Base-by-base conservation (phyloP, 1,140 invertebrate species). In the Caenorhabditis brenneri region DNA sequence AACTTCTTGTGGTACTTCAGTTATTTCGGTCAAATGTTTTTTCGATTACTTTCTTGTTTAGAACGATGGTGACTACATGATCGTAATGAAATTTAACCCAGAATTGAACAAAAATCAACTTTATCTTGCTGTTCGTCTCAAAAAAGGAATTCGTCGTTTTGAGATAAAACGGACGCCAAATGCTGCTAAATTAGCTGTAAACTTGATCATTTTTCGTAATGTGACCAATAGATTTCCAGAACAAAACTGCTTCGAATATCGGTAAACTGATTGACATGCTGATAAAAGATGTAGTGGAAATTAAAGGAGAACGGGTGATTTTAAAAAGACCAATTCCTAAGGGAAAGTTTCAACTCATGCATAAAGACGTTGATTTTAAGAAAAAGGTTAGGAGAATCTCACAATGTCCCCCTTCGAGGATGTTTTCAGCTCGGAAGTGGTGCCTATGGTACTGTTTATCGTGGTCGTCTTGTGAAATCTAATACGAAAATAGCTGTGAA, bases 401-500 rank as follows among this genome's bases (percentile, higher is more conserved):
- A 42, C 12, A 12, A 42, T 42, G n/a, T n/a, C n/a, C n/a, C n/a
- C n/a, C n/a, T 42, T 42, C 12, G 12, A 6, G 12, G 12, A 6
- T 55, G n/a, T 24, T 48, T 36, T 87, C 87, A 42, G 39, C 12
- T 89, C 31, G 87, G 87, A 22, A 78, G 74, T 33, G 87, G 87
- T 1, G 86, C 87, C 15, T 88, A 88, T 58, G 87, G 87, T 48
- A 89, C 88, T 4, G 87, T 88, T 24, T 88, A 87, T 81, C 74
- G 81, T 27, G 88, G 88, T 24, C 24, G 58, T 6, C 69, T 88
- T 31, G 48, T 81, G 10, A 88, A 86, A 48, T 46, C 79, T 33
- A 31, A 69, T 31, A 27, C 42, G 22, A 65, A 69, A 36, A 81
- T 88, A 16, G 87, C 87, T 15, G 83, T 87, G 48, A 88, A 88